phyloP scores from a whole-genome alignment of 2,888 invertebrate species.

The Oegoconia quadripuncta region DNA sequence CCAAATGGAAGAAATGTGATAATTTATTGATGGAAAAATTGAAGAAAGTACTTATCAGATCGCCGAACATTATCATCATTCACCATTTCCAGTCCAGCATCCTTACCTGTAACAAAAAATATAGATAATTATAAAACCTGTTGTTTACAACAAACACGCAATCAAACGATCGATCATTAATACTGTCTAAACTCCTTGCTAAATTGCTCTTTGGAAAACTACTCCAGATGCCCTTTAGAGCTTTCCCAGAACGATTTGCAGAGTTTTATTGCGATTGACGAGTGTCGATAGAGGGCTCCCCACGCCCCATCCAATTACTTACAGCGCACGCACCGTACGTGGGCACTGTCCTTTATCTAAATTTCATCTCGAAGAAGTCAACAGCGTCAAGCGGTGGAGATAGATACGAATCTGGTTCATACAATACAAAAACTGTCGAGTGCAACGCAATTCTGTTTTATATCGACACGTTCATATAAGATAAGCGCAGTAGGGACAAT shows the following conservation, averaged over 20 bases:
- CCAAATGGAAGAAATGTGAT: too few relatives aligned
- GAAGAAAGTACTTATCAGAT: too few relatives aligned
- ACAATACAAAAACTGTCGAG: conserved; percentile 24
- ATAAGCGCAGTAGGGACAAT: conserved; percentile 41
- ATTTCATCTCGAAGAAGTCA: conserved; percentile 65
- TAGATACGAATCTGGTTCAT: conserved; percentile 14
- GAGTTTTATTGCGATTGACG: conserved; percentile 72
- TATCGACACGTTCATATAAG: conserved; percentile 40
- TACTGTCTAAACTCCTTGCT: too few relatives aligned
- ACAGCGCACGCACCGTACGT: conserved; percentile 42
- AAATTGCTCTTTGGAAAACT: not conserved
- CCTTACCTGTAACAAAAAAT: too few relatives aligned
- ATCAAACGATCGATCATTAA: too few relatives aligned
- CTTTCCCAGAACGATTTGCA: conserved; percentile 45
- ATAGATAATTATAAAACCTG: too few relatives aligned
- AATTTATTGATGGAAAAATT: too few relatives aligned
- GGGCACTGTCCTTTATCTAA: conserved; percentile 58
- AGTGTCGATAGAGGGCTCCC: conserved; percentile 54
- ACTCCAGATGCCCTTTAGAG: conserved; percentile 7
- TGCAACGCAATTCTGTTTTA: conserved; percentile 51
- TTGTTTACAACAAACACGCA: too few relatives aligned
- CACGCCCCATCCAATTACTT: conserved; percentile 71
- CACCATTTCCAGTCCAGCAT: too few relatives aligned
- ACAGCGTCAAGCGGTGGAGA: conserved; percentile 32
- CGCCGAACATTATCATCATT: too few relatives aligned